A percentile compares a stretch with the other conserved stretches of the same genome.
Conservation (phyloP, 2,888 invertebrate species). For the Drosophila robusta region DNA sequence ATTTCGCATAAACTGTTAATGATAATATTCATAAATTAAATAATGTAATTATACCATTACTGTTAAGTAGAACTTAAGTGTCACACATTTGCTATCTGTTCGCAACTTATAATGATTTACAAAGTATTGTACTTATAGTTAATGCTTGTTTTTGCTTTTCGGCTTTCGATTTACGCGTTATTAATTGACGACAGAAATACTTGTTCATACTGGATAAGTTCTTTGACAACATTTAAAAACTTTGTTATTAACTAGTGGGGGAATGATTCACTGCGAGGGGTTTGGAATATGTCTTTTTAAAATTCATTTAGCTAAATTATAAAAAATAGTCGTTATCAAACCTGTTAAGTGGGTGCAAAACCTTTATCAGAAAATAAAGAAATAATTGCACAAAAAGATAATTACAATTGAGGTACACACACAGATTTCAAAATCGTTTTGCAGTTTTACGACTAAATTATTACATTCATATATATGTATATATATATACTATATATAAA, state of each 20-base stretch:
- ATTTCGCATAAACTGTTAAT: constrained; percentile 41
- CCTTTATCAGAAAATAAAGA: constrained; percentile 48
- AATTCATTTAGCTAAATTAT: constrained; percentile 79
- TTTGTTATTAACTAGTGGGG: constrained; percentile 66
- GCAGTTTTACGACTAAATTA: constrained; percentile 68
- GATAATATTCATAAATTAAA: constrained; percentile 71
- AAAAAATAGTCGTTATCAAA: constrained; percentile 55
- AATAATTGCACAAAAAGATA: constrained; percentile 49
- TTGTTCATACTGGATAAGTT: constrained; percentile 46
- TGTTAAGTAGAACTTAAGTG: constrained; percentile 64
- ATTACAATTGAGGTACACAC: constrained; percentile 81
- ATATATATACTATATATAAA: constrained; percentile 43
- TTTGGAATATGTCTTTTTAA: constrained; percentile 43
- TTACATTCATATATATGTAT: constrained; percentile 53
- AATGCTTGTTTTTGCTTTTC: constrained; percentile 40
- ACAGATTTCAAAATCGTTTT: constrained; percentile 74
- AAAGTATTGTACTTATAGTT: constrained; percentile 62
- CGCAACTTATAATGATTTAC: constrained; percentile 51
- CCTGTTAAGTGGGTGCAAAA: constrained; percentile 50
- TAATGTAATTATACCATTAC: constrained; percentile 56
- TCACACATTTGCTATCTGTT: constrained; percentile 63
- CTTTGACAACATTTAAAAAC: constrained; percentile 67
- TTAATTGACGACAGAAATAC: constrained; percentile 60
- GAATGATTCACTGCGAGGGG: constrained; percentile 37
- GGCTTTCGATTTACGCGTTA: constrained; percentile 26